phyloP scores from a whole-genome alignment of 2,797 vertebrate species.

The Oreonectes daqikongensis region DNA sequence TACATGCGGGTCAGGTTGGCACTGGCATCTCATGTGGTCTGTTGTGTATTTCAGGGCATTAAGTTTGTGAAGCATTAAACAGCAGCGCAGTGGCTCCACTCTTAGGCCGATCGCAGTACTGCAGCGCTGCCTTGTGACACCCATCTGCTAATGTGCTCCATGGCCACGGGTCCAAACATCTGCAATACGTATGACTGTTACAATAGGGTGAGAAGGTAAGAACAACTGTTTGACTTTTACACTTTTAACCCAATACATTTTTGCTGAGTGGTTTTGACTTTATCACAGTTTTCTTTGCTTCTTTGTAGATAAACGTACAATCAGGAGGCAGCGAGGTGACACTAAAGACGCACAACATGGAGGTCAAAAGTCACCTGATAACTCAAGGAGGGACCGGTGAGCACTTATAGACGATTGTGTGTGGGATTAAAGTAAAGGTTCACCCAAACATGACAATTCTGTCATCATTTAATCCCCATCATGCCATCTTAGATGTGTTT shows the following conservation, averaged over 20 bases:
- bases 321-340: constrained; percentile 63
- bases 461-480: too few relatives aligned
- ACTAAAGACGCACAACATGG: constrained; percentile 76
- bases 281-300: constrained; percentile 28
- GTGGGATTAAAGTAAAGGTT: background rate
- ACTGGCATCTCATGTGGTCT: constrained; percentile 17
- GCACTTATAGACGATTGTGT: constrained; percentile 30
- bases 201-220: constrained; percentile 52
- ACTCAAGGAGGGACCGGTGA: constrained; percentile 74
- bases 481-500: too few relatives aligned
- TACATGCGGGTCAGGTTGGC: constrained; percentile 1
- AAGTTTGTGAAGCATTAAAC: constrained; percentile 33
- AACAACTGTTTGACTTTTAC: background rate
- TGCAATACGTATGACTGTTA: constrained; percentile 69
- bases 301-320: constrained; percentile 61
- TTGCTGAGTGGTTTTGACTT: background rate
- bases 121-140: constrained; percentile 18
- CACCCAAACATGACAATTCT: too few relatives aligned
- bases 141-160: constrained; percentile 53
- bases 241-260: background rate
- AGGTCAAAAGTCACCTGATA: constrained; percentile 87
- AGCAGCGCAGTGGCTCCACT: constrained; percentile 57
- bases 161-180: constrained; percentile 68
- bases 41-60: constrained; percentile 55
- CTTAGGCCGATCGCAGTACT: constrained; percentile 44